These are phyloP conservation scores for Sitophilus oryzae DNA, from an alignment of 1,140 invertebrate species.

Conservation along the genomic window DNA sequence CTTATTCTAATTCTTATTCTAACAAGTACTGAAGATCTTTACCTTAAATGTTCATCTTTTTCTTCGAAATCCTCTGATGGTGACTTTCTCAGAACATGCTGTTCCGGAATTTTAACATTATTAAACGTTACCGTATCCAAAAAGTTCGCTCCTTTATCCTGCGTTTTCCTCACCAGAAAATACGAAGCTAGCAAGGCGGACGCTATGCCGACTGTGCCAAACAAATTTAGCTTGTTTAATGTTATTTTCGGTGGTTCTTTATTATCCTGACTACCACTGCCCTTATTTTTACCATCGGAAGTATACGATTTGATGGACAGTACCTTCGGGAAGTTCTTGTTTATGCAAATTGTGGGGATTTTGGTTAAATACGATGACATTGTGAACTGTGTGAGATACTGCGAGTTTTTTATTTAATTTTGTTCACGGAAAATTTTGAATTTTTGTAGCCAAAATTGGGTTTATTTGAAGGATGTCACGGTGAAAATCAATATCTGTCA, in stretches of 20 bases:
- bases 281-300: background rate
- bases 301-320: slow-evolving; percentile 4
- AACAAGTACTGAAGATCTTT: too few species aligned
- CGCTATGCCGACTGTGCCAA: slow-evolving; percentile 9
- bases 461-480: too few species aligned
- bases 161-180: slow-evolving; percentile 11
- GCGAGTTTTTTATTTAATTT: too few species aligned
- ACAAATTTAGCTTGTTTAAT: slow-evolving; percentile 11
- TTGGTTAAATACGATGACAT: slow-evolving; percentile 6
- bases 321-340: slow-evolving; percentile 10
- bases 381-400: too few species aligned
- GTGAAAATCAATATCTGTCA: too few species aligned
- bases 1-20: too few species aligned
- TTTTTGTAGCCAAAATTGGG: too few species aligned
- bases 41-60: slow-evolving; percentile 16
- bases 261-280: background rate
- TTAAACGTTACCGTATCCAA: background rate
- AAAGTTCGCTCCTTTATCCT: background rate
- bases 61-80: background rate
- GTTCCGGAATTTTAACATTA: background rate
- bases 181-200: slow-evolving; percentile 16
- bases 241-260: background rate
- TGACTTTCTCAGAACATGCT: background rate
- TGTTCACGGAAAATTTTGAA: too few species aligned
- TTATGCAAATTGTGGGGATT: background rate